Conservation (phyloP, 1,140 invertebrate genomes). For the Scaptomyza pallida region DNA sequence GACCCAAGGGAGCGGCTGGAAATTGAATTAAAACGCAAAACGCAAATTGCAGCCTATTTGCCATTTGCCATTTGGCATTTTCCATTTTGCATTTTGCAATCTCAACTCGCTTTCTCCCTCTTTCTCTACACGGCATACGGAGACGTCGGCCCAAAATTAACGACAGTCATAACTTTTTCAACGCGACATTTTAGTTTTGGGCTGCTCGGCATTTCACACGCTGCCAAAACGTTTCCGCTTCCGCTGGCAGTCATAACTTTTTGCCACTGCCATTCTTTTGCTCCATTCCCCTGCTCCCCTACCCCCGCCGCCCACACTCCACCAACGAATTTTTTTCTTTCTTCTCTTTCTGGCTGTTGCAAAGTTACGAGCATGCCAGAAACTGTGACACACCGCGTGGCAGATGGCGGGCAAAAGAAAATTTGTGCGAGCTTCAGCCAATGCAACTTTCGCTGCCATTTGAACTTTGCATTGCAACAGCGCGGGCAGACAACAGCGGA, state of each 20-base stretch:
- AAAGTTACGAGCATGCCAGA: constrained; percentile 63
- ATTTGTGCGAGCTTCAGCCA: constrained; percentile 25
- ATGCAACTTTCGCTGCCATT: constrained; percentile 57
- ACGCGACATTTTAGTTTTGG: constrained; percentile 66
- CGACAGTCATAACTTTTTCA: constrained; percentile 67
- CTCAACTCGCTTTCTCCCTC: not conserved
- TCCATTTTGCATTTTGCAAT: constrained; percentile 20
- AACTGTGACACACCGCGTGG: constrained; percentile 45
- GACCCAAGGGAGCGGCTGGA: not conserved
- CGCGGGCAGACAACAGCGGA: constrained; percentile 15
- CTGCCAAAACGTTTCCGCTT: constrained; percentile 79
- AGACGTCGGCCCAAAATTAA: constrained; percentile 44
- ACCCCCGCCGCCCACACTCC: too few relatives aligned
- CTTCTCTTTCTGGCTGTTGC: constrained; percentile 10
- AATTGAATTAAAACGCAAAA: constrained; percentile 37
- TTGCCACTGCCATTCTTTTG: constrained; percentile 16
- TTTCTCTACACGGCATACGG: not conserved
- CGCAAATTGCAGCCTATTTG: constrained; percentile 28
- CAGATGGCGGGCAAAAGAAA: constrained; percentile 39
- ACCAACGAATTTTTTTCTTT: too few relatives aligned
- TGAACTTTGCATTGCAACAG: constrained; percentile 40
- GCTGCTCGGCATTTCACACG: constrained; percentile 68
- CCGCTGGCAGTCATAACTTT: constrained; percentile 67
- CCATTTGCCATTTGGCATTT: constrained; percentile 22
- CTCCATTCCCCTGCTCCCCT: not conserved